phyloP scores from a whole-genome alignment of 2,888 invertebrate genomes.

The Andricus curvator region DNA sequence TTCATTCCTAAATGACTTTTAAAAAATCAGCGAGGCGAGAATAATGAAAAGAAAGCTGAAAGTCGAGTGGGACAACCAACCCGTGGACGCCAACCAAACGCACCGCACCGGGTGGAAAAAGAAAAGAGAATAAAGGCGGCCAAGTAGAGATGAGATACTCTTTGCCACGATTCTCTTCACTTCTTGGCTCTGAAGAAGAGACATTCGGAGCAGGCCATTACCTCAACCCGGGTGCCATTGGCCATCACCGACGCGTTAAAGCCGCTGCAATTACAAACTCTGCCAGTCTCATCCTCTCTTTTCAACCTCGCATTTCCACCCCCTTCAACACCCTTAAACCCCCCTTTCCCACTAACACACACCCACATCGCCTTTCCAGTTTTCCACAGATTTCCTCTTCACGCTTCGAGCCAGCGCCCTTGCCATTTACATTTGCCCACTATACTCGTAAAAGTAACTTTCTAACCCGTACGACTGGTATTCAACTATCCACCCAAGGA shows the following conservation, averaged over 20 bases:
- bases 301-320: conserved; percentile 19
- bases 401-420: conserved; percentile 29
- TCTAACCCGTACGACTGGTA: conserved; percentile 58
- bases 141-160: conserved; percentile 48
- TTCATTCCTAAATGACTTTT: conserved; percentile 2
- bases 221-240: conserved; percentile 71
- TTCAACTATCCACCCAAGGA: conserved; percentile 57
- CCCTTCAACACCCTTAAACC: not conserved
- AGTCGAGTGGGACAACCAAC: conserved; percentile 37
- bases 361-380: conserved; percentile 50
- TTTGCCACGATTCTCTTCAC: conserved; percentile 46
- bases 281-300: conserved; percentile 46
- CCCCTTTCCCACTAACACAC: conserved; percentile 23
- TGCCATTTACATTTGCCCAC: conserved; percentile 65
- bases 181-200: conserved; percentile 61
- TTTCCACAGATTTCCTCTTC: conserved; percentile 35
- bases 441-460: conserved; percentile 73
- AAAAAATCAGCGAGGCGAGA: conserved; percentile 53
- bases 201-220: conserved; percentile 73
- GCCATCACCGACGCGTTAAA: conserved; percentile 75
- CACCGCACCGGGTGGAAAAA: not conserved
- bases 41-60: conserved; percentile 59
- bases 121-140: conserved; percentile 42
- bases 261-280: conserved; percentile 75
- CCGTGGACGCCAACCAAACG: conserved; percentile 13